Conservation (phyloP, 2,888 invertebrate genomes). For the Hydroisotoma schaefferi region DNA sequence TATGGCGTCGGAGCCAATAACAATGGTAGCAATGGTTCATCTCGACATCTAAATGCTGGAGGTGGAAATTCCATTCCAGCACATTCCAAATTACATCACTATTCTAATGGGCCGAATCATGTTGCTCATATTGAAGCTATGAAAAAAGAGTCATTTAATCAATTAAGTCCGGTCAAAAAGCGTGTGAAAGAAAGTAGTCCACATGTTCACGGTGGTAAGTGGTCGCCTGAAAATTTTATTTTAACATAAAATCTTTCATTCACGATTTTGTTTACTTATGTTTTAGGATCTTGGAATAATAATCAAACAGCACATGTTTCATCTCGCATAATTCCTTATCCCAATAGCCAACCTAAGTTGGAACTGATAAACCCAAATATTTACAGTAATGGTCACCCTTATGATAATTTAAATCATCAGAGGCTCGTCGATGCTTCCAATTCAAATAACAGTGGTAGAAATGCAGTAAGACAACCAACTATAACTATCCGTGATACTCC, state of each 20-base stretch:
- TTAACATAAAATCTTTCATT: slow-evolving; percentile 2
- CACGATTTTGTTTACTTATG: neutral
- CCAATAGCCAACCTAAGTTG: slow-evolving; percentile 36
- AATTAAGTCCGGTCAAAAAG: slow-evolving; percentile 94
- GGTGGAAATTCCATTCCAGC: slow-evolving; percentile 47
- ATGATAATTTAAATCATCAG: slow-evolving; percentile 10
- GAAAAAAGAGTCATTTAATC: slow-evolving; percentile 71
- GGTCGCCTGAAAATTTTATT: neutral
- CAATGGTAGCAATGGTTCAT: slow-evolving; percentile 21
- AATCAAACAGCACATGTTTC: slow-evolving; percentile 42
- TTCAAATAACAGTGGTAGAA: slow-evolving; percentile 4
- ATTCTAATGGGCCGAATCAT: slow-evolving; percentile 30
- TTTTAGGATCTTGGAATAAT: slow-evolving; percentile 44
- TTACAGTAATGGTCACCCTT: slow-evolving; percentile 16
- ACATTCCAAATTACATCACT: slow-evolving; percentile 45
- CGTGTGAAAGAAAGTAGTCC: slow-evolving; percentile 94
- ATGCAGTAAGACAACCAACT: slow-evolving; percentile 65
- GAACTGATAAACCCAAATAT: slow-evolving; percentile 25
- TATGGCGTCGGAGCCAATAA: slow-evolving; percentile 30
- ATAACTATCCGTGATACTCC: slow-evolving; percentile 95
- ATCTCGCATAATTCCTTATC: slow-evolving; percentile 32
- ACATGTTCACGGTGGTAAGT: slow-evolving; percentile 51
- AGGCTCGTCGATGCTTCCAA: slow-evolving; percentile 24
- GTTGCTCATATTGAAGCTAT: slow-evolving; percentile 47
- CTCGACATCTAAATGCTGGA: slow-evolving; percentile 17